A percentile compares a stretch with the other conserved stretches of the same genome.
These are phyloP conservation scores for Sorex fumeus DNA, from an alignment of 2,113 vertebrate genomes.

Conservation along the genomic window DNA sequence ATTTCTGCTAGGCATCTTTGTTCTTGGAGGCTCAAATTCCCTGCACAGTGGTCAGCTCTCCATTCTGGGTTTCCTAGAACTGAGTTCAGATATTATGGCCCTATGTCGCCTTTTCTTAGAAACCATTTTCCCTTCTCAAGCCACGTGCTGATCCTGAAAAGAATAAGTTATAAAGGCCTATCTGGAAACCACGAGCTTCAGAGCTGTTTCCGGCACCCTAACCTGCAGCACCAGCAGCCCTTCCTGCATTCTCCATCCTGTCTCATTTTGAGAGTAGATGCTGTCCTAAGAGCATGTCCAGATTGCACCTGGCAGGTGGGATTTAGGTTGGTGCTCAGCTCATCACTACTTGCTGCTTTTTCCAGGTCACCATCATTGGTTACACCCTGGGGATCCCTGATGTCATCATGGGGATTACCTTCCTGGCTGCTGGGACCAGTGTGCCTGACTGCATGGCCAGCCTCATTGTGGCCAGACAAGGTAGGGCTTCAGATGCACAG, in stretches of 20 bases:
- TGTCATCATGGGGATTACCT: slow-evolving; percentile 99
- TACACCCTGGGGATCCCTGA: slow-evolving; percentile 98
- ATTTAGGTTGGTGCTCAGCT: background rate
- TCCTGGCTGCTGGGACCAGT: slow-evolving; percentile 98
- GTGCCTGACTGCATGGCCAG: slow-evolving; percentile 99
- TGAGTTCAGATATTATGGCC: background rate
- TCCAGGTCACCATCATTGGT: slow-evolving; percentile 97
- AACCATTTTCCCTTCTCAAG: background rate
- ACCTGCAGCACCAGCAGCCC: too few relatives aligned
- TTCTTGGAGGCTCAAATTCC: background rate
- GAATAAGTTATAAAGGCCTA: background rate
- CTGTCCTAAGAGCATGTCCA: background rate
- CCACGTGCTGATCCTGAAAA: background rate
- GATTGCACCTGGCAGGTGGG: background rate
- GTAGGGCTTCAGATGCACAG: slow-evolving; percentile 82
- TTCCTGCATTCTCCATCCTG: background rate
- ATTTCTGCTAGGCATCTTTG: fast-evolving
- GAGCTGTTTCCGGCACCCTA: too few relatives aligned
- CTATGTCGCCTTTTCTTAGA: background rate
- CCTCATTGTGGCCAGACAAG: slow-evolving; percentile 98
- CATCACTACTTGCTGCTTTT: slow-evolving; percentile 53
- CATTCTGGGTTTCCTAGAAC: background rate
- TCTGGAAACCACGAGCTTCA: background rate
- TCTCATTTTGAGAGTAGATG: background rate
- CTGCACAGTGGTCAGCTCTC: background rate